Conservation (phyloP, 2,113 vertebrate genomes). For the Euleptes europaea region DNA sequence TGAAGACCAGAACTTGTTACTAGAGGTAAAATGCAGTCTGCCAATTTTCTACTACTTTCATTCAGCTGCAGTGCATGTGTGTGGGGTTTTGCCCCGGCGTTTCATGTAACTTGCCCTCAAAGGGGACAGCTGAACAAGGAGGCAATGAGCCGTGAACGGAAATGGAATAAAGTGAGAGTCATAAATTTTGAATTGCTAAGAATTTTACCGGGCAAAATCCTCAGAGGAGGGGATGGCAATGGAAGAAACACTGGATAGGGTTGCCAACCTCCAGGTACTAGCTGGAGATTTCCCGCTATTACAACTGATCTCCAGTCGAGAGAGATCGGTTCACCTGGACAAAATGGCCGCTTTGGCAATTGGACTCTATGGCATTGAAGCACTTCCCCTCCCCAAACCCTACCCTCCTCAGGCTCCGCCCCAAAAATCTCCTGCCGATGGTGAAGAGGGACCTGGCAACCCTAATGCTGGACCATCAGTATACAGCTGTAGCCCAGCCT, state of each 20-base stretch:
- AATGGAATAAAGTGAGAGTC: neutral
- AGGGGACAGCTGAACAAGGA: constrained; percentile 43
- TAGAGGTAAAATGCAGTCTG: constrained; percentile 56
- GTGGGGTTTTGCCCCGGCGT: constrained; percentile 40
- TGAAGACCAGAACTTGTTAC: constrained; percentile 40
- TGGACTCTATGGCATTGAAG: too few relatives aligned
- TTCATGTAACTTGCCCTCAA: constrained; percentile 53
- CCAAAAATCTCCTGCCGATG: too few relatives aligned
- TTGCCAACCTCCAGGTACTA: too few relatives aligned
- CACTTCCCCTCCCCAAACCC: too few relatives aligned
- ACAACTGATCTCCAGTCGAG: too few relatives aligned
- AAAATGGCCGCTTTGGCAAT: too few relatives aligned
- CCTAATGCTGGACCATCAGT: neutral
- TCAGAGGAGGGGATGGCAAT: constrained; percentile 22
- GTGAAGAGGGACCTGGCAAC: too few relatives aligned
- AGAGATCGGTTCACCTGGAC: too few relatives aligned
- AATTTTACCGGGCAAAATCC: neutral
- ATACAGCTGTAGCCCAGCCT: constrained; percentile 2
- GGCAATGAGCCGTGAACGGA: constrained; percentile 56
- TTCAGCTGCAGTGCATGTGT: constrained; percentile 19
- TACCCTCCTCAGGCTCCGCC: too few relatives aligned
- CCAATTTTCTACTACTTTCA: constrained; percentile 16
- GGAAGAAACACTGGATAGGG: constrained; percentile 36
- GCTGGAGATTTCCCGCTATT: too few relatives aligned
- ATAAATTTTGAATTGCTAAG: neutral